Evolutionary conservation across 2,888 invertebrate species (phyloP).

Genomic region (Eupelmus urozonus): DNA sequence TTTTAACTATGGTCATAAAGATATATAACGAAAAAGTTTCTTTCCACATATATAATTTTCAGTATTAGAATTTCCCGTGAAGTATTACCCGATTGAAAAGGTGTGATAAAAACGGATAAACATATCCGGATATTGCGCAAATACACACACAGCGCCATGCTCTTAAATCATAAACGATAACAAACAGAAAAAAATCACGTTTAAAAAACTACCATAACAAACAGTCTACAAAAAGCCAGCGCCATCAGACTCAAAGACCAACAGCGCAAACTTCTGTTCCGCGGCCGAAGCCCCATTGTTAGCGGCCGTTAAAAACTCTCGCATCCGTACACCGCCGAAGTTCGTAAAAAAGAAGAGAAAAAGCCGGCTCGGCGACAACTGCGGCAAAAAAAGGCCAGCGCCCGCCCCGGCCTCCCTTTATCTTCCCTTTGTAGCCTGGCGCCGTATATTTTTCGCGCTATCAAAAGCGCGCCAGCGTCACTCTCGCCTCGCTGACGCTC

Average conservation of each 20-base stretch:
- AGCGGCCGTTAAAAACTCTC: background rate
- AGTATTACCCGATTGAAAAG: too few relatives aligned
- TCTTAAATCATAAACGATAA: too few relatives aligned
- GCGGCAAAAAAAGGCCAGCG: background rate
- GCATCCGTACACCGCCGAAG: background rate
- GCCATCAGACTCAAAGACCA: background rate
- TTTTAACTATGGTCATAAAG: too few relatives aligned
- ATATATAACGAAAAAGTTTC: too few relatives aligned
- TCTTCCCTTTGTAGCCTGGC: slow-evolving; percentile 24
- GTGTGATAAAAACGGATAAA: too few relatives aligned
- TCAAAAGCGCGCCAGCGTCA: slow-evolving; percentile 40
- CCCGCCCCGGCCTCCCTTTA: background rate
- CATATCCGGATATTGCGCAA: too few relatives aligned
- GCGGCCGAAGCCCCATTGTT: background rate
- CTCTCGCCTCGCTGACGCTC: slow-evolving; percentile 15
- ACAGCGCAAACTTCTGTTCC: background rate
- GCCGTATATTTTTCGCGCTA: background rate
- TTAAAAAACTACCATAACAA: too few relatives aligned
- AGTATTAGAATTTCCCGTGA: too few relatives aligned
- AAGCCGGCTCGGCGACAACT: background rate
- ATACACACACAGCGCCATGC: too few relatives aligned
- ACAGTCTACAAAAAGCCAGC: too few relatives aligned
- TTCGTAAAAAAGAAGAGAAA: background rate
- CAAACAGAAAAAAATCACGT: too few relatives aligned
- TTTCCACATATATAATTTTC: too few relatives aligned